Evolutionary conservation across 2,113 vertebrate genomes (phyloP).

Genomic region (Isurus oxyrinchus): DNA sequence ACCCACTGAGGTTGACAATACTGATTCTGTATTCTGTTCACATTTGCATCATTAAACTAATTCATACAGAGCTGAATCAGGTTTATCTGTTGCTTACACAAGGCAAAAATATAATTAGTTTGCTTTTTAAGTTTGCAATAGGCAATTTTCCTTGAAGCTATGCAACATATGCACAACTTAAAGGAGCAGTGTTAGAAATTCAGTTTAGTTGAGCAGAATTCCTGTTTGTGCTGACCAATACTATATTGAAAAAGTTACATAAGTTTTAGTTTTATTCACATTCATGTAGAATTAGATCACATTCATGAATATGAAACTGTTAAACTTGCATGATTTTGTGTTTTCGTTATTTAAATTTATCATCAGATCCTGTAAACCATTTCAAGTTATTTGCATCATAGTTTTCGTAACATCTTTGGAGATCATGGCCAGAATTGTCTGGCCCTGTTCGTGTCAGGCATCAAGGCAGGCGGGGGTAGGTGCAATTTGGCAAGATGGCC

Average conservation of each 20-base stretch:
- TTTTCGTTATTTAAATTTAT: background rate
- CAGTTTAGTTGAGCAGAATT: background rate
- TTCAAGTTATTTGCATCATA: background rate
- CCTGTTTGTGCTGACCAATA: background rate
- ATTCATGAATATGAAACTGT: background rate
- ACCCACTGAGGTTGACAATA: conserved; percentile 27
- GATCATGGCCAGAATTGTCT: background rate
- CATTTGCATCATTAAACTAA: conserved; percentile 32
- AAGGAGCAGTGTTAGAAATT: background rate
- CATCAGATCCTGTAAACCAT: background rate
- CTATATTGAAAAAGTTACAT: background rate
- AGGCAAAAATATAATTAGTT: conserved; percentile 36
- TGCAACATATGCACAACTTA: background rate
- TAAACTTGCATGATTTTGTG: background rate
- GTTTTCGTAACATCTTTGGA: background rate
- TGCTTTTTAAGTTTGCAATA: background rate
- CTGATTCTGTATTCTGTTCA: conserved; percentile 9
- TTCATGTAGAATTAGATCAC: background rate
- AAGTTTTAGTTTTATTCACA: background rate
- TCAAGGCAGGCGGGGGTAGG: too few species aligned
- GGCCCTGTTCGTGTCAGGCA: too few species aligned
- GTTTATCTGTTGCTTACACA: conserved; percentile 33
- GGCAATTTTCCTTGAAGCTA: background rate
- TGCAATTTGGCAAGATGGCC: too few species aligned
- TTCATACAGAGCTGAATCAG: conserved; percentile 34